Base-by-base conservation (phyloP, 37 sponge, comb jelly and placozoan species). In the Tethya wilhelma region DNA sequence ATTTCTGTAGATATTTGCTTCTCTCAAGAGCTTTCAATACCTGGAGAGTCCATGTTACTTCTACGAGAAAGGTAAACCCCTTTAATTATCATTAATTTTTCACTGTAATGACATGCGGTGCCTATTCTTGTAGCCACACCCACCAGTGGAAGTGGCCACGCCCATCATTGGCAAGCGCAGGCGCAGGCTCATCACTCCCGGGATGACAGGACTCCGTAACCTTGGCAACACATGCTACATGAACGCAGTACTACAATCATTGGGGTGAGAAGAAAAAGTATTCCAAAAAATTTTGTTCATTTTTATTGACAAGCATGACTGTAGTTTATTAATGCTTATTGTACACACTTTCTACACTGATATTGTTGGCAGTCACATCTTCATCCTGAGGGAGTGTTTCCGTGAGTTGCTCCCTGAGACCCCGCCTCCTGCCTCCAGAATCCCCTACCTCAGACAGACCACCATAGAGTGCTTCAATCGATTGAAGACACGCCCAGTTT, bases 211-310 rank as follows among this genome's bases (percentile, higher is more conserved):
- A 0, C 57, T 93, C 12, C 76, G 90, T 69, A 93, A 93, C 74
- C 93, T 93, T 40, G 93, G 93, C 32, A 93, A 93, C 74, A 93
- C 93, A 2, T 93, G 93, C 58, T 93, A 93, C 80, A 89, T 93
- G 90, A 93, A 93, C 62, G 80, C 93, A 12, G 81, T 84, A 1
- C 69, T 93, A 11, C 93, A 93, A 31, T 79, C 93, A 39, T 78
- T 93, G 20, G 84, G 90, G 93, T 93, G 67, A 28, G 77, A 23
- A 41, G 31, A 19, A 34, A 31, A 4, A 65, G 31, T 2, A 34
- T 88, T 82, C 83, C 81, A 34, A 56, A 81, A 66, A 49, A 17
- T 12, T n/a, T n/a, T n/a, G n/a, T n/a, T n/a, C n/a, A n/a, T n/a
- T n/a, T n/a, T n/a, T n/a, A n/a, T n/a, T n/a, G n/a, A n/a, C n/a